Conservation (phyloP, 2,113 vertebrate species). For the Myrmophylax atrothorax region DNA sequence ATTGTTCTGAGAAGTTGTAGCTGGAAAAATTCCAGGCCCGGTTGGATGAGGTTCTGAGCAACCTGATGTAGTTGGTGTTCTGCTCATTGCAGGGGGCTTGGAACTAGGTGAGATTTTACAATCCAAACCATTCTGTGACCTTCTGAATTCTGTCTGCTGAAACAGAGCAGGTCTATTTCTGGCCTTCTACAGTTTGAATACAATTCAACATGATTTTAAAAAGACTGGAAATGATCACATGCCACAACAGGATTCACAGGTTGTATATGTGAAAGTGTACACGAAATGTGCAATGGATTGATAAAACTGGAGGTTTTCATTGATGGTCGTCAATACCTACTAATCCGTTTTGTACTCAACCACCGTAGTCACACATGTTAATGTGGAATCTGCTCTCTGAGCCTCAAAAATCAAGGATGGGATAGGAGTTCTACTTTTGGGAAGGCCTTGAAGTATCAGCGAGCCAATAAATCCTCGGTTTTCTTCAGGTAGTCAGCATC, state of each 20-base stretch:
- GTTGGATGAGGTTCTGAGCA: background rate
- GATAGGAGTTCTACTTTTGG: background rate
- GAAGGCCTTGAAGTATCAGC: background rate
- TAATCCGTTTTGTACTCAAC: background rate
- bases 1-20: background rate
- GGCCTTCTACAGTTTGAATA: background rate
- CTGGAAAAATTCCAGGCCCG: background rate
- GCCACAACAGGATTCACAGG: background rate
- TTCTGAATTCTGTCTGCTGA: background rate
- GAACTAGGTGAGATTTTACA: background rate
- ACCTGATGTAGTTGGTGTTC: background rate
- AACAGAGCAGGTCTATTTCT: background rate
- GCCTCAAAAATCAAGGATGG: background rate
- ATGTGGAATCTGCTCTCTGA: background rate
- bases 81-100: background rate
- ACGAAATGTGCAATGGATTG: background rate
- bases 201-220: background rate
- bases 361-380: background rate
- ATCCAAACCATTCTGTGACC: background rate
- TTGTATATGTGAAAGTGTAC: background rate
- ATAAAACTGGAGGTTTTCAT: fast-evolving
- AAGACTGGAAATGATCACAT: background rate
- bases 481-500: background rate
- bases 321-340: background rate
- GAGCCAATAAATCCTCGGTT: background rate